Evolutionary conservation across 2,113 vertebrate genomes (phyloP), one percentile per base, ranked within the genome.

Genomic region (Scophthalmus maximus): DNA sequence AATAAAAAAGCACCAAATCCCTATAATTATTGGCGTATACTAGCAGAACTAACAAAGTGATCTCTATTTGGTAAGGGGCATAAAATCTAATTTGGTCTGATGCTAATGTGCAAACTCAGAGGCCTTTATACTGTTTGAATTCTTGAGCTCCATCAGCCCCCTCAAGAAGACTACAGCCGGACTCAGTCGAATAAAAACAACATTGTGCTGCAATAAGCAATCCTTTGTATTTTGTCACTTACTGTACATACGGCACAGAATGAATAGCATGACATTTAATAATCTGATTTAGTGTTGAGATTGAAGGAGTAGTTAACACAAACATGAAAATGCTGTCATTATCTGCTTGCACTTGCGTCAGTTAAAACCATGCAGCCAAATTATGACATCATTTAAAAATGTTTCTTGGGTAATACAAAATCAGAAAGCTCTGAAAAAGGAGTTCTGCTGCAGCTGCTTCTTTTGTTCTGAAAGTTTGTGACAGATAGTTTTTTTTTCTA

Each of bases 141-240:
- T 51, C 46, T 55, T 74, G 32, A 62, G 64, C 73, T 79, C 68
- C 59, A 57, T 78, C 78, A 65, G 73, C 86, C 85, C 76, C 83
- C 83, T 82, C 81, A 76, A 50, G 61, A 75, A 72, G 59, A 76
- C 49, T 18, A 77, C 69, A 83, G 42, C 42, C 42, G 76, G 60
- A 60, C 30, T 59, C 50, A 18, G 60, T 20, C 50, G 78, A 81
- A 90, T 69, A 88, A 79, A 63, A 66, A 73, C 77, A 83, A 79
- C 87, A 76, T 82, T 90, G 88, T 90, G 51, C 73, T 78, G 56
- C 50, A 73, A 85, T 71, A 76, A 85, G 61, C 32, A 70, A 58
- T n/a, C 63, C 81, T 73, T 49, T 49, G 46, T 49, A 23, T 49
- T 20, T 23, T 49, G 42, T 46, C 11, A 46, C 42, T 46, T 20